Evolutionary conservation across 2,888 invertebrate species (phyloP).

Genomic region (Parasteatoda lunata): DNA sequence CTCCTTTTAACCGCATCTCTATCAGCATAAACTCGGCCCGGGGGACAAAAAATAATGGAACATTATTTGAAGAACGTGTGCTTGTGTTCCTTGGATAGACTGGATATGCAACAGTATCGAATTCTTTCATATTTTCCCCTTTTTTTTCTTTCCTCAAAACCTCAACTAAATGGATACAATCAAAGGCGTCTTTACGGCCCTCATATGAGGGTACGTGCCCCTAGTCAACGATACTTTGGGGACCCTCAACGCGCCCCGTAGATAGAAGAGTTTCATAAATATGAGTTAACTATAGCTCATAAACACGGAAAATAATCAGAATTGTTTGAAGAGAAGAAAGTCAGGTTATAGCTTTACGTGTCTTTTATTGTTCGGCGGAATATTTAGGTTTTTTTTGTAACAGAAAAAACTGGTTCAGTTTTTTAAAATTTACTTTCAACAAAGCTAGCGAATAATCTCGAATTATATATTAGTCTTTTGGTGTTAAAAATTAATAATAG

Average conservation of each 20-base stretch:
- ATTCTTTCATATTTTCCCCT: not conserved
- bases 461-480: too few relatives aligned
- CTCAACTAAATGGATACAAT: conserved; percentile 34
- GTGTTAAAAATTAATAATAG: too few relatives aligned
- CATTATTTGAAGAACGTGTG: conserved; percentile 55
- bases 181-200: conserved; percentile 34
- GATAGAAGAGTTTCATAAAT: conserved; percentile 16
- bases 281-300: conserved; percentile 62
- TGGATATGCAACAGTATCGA: conserved; percentile 40
- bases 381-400: not conserved
- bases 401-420: not conserved
- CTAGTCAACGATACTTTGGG: conserved; percentile 35
- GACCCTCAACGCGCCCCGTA: conserved; percentile 1
- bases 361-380: conserved; percentile 34
- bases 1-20: conserved; percentile 18
- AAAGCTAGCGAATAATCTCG: too few relatives aligned
- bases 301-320: conserved; percentile 61
- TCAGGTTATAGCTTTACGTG: conserved; percentile 15
- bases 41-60: conserved; percentile 48
- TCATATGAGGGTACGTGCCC: conserved; percentile 49
- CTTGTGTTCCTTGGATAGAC: conserved; percentile 5
- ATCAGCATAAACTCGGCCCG: conserved; percentile 40
- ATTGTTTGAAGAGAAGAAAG: conserved; percentile 28
- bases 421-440: not conserved
- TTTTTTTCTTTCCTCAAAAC: not conserved